A percentile compares a stretch with the other conserved stretches of the same genome.
phyloP scores from a whole-genome alignment of 2,888 invertebrate genomes.

The Theodoxus fluviatilis region DNA sequence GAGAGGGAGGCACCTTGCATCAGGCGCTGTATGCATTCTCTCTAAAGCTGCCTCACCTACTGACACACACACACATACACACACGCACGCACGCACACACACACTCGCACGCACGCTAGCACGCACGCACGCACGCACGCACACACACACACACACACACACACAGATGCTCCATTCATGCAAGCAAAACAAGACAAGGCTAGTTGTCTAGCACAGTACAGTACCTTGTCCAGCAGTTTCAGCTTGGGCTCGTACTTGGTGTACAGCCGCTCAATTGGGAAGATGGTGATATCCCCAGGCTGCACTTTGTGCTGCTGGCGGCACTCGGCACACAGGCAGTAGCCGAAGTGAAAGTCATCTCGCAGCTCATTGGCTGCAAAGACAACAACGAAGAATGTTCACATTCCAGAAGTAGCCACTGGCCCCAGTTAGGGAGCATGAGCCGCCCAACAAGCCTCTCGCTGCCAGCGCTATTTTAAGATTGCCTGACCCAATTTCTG shows the following conservation, averaged over 20 bases:
- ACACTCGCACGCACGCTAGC: too few relatives aligned
- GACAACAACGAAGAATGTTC: conserved; percentile 14
- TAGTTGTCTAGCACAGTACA: neutral
- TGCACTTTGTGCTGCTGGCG: conserved; percentile 55
- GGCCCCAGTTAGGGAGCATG: too few relatives aligned
- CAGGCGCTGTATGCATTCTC: too few relatives aligned
- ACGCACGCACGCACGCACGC: too few relatives aligned
- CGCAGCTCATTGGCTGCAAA: conserved; percentile 65
- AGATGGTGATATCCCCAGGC: conserved; percentile 65
- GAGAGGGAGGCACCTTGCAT: too few relatives aligned
- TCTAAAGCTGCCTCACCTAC: too few relatives aligned
- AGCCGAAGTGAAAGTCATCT: conserved; percentile 67
- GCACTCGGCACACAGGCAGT: conserved; percentile 65
- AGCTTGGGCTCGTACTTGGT: conserved; percentile 69
- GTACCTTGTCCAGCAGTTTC: conserved; percentile 65
- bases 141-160: neutral
- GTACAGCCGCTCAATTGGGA: conserved; percentile 68
- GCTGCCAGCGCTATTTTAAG: too few relatives aligned
- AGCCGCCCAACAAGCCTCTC: too few relatives aligned
- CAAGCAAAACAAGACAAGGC: neutral
- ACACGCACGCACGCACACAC: too few relatives aligned
- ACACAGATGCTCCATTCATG: neutral
- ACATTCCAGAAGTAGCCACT: too few relatives aligned
- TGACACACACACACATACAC: too few relatives aligned
- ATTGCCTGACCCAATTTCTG: too few relatives aligned